Evolutionary conservation across 2,113 vertebrate species (phyloP).

Genomic region (Cheilinus undulatus): DNA sequence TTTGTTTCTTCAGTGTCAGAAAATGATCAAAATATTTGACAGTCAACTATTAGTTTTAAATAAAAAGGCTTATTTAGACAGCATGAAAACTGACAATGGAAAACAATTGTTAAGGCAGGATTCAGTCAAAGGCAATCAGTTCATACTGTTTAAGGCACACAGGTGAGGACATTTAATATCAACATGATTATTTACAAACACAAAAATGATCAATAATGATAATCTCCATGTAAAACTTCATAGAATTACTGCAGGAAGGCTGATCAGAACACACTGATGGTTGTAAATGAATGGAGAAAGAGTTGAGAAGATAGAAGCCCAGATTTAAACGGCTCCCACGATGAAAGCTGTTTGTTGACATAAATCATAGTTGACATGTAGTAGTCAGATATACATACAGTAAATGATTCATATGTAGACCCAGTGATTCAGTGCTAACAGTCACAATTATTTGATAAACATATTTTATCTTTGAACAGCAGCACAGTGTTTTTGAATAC

Average conservation of each 20-base stretch:
- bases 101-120: slow-evolving; percentile 17
- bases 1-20: no score
- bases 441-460: slow-evolving; percentile 62
- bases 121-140: slow-evolving; percentile 25
- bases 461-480: slow-evolving; percentile 44
- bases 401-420: slow-evolving; percentile 31
- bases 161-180: slow-evolving; percentile 27
- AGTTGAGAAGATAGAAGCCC: not conserved
- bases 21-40: no score
- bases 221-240: no score
- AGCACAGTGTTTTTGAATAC: slow-evolving; percentile 34
- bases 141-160: slow-evolving; percentile 40
- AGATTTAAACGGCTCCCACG: slow-evolving; percentile 30
- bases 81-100: slow-evolving; percentile 17
- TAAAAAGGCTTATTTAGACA: slow-evolving; percentile 37
- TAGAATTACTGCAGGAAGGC: not conserved
- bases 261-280: slow-evolving; percentile 2
- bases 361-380: slow-evolving; percentile 20
- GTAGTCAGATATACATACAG: slow-evolving; percentile 47
- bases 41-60: no score
- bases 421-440: slow-evolving; percentile 55
- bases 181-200: slow-evolving; percentile 33
- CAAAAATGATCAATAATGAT: slow-evolving; percentile 47
- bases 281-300: slow-evolving; percentile 1
- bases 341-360: slow-evolving; percentile 37